Conservation (phyloP, 2,888 invertebrate genomes). For the Apotomis turbidana region DNA sequence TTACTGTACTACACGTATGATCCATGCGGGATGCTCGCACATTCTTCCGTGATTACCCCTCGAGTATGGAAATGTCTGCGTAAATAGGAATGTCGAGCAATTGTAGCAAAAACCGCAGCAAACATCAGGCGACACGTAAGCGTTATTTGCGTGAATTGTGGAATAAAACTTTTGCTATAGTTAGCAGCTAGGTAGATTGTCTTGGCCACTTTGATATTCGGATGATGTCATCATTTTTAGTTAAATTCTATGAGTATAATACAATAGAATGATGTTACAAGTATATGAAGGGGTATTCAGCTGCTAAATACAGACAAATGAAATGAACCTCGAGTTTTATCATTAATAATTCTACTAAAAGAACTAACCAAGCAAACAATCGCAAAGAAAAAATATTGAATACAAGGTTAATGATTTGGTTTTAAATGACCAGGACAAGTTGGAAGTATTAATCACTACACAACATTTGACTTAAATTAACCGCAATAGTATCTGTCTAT, state of each 20-base stretch:
- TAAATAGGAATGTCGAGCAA: background rate
- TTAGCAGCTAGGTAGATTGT: no score
- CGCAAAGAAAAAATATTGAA: conserved; percentile 8
- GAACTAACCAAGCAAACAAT: background rate
- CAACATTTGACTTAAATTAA: conserved; percentile 13
- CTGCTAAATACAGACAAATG: background rate
- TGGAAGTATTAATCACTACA: conserved; percentile 4
- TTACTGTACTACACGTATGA: conserved; percentile 1
- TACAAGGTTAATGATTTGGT: conserved; percentile 27
- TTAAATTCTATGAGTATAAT: no score
- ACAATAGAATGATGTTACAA: no score
- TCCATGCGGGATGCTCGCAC: conserved; percentile 19
- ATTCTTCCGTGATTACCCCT: conserved; percentile 29
- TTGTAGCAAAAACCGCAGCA: background rate
- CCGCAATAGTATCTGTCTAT: conserved; percentile 4
- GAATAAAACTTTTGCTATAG: background rate
- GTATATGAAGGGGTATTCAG: background rate
- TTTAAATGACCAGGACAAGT: conserved; percentile 9
- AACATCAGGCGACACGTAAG: background rate
- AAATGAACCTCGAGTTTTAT: background rate
- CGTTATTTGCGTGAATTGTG: no score
- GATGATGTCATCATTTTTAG: no score
- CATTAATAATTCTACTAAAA: background rate
- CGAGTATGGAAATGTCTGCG: conserved; percentile 9
- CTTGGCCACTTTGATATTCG: no score